Conservation (phyloP, 2,888 invertebrate genomes). For the Caenorhabditis zanzibari region DNA sequence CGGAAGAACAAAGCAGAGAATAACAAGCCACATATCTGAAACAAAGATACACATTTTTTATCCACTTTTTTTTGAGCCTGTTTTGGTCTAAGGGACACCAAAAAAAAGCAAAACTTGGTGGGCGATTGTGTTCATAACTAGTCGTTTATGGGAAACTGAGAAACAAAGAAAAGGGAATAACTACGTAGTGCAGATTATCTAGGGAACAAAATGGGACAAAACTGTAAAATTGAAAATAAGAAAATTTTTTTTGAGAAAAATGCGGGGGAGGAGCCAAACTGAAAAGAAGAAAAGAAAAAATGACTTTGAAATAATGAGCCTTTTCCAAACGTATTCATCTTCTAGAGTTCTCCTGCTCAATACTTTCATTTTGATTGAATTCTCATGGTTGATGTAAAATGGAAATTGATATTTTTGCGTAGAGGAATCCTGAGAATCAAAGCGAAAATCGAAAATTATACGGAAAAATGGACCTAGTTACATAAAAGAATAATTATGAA, state of each 20-base stretch:
- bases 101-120: constrained; percentile 32
- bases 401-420: not conserved
- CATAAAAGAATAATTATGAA: constrained; percentile 20
- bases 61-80: not conserved
- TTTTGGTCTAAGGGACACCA: constrained; percentile 11
- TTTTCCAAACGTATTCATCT: constrained; percentile 3
- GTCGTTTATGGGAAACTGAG: constrained; percentile 30
- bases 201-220: constrained; percentile 14
- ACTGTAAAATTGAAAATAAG: constrained; percentile 30
- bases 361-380: constrained; percentile 17
- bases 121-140: constrained; percentile 51
- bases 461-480: not conserved
- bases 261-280: not conserved
- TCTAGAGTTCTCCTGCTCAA: not conserved
- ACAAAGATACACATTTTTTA: not conserved
- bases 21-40: constrained; percentile 69
- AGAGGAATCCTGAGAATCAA: not conserved
- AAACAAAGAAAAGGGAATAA: constrained; percentile 14
- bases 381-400: not conserved
- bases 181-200: constrained; percentile 20
- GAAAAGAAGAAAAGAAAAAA: not conserved
- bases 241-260: not conserved
- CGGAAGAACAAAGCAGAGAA: constrained; percentile 67
- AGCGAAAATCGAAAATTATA: too few species aligned
- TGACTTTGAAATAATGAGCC: not conserved